A percentile compares a stretch with the other conserved stretches of the same genome.
Conservation (phyloP, 37 sponge, comb jelly and placozoan genomes). For the Ianthella basta region DNA sequence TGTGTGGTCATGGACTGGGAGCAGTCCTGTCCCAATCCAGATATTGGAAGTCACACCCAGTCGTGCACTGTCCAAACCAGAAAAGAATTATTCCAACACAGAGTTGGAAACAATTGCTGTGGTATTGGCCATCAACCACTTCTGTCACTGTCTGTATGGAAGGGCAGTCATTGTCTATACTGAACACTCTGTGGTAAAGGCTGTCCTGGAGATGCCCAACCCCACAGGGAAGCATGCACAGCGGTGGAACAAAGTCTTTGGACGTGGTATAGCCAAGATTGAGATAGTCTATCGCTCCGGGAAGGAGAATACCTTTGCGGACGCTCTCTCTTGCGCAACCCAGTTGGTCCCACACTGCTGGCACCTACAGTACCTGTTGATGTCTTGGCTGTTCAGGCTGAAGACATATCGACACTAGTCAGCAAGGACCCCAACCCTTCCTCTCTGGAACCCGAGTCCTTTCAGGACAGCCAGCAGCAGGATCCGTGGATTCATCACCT, state of each 20-base stretch:
- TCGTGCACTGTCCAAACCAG: not conserved
- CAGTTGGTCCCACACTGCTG: too few species aligned
- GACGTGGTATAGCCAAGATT: constrained; percentile 31
- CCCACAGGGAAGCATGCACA: constrained; percentile 45
- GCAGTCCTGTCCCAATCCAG: not conserved
- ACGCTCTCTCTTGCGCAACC: constrained; percentile 55
- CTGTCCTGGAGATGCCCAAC: constrained; percentile 39
- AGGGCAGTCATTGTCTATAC: constrained; percentile 40
- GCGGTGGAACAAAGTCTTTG: constrained; percentile 59
- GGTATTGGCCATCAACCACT: constrained; percentile 60
- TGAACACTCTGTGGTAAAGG: constrained; percentile 54
- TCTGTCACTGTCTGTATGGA: constrained; percentile 38
- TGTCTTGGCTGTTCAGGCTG: not conserved
- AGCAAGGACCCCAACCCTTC: not conserved
- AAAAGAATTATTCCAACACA: constrained; percentile 48
- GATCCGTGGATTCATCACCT: constrained; percentile 36
- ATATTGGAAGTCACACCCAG: constrained; percentile 6
- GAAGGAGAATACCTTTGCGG: constrained; percentile 49
- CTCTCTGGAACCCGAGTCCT: not conserved
- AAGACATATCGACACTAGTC: not conserved
- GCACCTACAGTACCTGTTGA: constrained; percentile 9
- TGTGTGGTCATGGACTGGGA: not conserved
- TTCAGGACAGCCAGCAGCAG: constrained; percentile 43
- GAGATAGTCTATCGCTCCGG: constrained; percentile 51
- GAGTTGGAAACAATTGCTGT: constrained; percentile 64